Evolutionary conservation across 2,113 vertebrate species (phyloP).

Genomic region (Seriola rivoliana): DNA sequence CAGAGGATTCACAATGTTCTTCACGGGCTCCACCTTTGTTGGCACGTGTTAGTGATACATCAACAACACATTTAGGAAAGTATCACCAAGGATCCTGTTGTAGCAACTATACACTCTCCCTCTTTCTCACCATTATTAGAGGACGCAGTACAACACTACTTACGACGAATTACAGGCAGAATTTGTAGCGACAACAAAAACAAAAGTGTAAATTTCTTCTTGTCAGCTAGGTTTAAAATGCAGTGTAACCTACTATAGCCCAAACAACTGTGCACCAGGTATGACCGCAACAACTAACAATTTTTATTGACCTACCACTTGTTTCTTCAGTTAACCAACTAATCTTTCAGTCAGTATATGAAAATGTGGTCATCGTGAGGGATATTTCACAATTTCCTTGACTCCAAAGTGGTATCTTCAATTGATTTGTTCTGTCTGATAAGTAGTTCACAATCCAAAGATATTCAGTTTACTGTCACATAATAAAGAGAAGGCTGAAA

Average conservation of each 20-base stretch:
- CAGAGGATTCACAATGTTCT: slow-evolving; percentile 5
- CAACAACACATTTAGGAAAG: slow-evolving; percentile 28
- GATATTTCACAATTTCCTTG: neutral
- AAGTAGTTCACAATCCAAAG: neutral
- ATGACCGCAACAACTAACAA: neutral
- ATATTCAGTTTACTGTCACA: neutral
- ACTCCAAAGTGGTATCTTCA: neutral
- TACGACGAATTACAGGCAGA: neutral
- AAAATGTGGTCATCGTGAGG: neutral
- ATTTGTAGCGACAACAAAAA: neutral
- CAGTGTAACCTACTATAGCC: neutral
- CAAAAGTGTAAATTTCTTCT: neutral
- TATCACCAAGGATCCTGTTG: neutral
- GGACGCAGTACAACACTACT: neutral
- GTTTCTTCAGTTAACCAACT: neutral
- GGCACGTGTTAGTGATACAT: neutral
- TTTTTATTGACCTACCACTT: neutral
- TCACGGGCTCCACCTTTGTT: slow-evolving; percentile 12
- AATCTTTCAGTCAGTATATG: neutral
- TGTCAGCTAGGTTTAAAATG: too few species aligned
- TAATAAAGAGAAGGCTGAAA: neutral
- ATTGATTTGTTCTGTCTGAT: neutral
- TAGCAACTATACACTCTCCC: neutral
- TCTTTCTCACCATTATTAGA: neutral
- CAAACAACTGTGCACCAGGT: neutral